Evolutionary conservation across 1,140 invertebrate genomes (phyloP), one percentile per base, ranked within the genome.

Genomic region (Brachionus koreanus): DNA sequence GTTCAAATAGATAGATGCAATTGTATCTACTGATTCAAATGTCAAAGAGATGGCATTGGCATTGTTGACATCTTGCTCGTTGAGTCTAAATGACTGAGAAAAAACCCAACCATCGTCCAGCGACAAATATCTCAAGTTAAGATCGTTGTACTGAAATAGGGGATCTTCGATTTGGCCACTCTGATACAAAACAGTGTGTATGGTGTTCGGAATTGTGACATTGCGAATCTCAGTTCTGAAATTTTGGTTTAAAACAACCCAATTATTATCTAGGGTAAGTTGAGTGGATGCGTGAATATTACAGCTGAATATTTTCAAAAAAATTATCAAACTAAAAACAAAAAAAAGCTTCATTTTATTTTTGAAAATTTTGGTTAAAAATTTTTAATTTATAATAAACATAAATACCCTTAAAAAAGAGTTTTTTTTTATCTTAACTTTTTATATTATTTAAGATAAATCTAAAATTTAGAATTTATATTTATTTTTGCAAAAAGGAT

Each of bases 21-120:
- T 19, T 10, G 82, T 74, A 43, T 82, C 69, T 42, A 82, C 43
- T 19, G 63, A 65, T 5, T 69, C 79, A n/a, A 82, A 72, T 35
- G 33, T 43, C 13, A 82, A 19, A 6, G 75, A 57, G n/a, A 77
- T 57, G n/a, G 13, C 9, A 42, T 79, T 42, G 13, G 76, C 35
- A 79, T 12, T 79, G 9, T 65, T 13, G 3, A 61, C 9, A 4
- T 37, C 49, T 37, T 63, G 25, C 12, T 65, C 7, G 10, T 43
- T 19, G 2, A 82, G 33, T 29, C 33, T 25, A 67, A 65, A 67
- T 13, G 39, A 23, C 13, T 82, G 42, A 37, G 69, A 23, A 74
- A 82, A 82, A 23, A 37, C 13, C 82, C 82, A 82, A 19, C 49
- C 49, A 49, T 75, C 57, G 35, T 69, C 16, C 23, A 46, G 19